phyloP scores from a whole-genome alignment of 2,113 vertebrate species.

The Phasianus colchicus region DNA sequence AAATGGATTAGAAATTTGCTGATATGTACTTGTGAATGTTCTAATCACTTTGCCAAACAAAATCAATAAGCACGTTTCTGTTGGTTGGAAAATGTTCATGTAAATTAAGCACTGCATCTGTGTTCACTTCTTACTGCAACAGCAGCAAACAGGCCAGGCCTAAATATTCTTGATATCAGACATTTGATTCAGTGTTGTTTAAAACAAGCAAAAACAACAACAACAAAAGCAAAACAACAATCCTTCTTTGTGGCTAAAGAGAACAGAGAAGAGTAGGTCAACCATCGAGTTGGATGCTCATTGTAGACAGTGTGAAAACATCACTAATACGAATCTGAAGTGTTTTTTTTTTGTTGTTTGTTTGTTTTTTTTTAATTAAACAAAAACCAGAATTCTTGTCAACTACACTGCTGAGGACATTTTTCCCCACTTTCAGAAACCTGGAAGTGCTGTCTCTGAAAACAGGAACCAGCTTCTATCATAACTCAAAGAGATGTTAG shows the following conservation, averaged over 20 bases:
- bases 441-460: background rate
- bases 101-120: background rate
- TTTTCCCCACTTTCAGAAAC: background rate
- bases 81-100: background rate
- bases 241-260: background rate
- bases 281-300: accelerated
- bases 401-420: background rate
- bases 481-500: accelerated
- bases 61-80: background rate
- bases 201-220: background rate
- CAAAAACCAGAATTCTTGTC: background rate
- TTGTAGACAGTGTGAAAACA: background rate
- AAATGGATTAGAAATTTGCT: background rate
- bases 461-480: background rate
- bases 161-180: background rate
- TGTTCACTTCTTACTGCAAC: background rate
- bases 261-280: background rate
- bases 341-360: background rate
- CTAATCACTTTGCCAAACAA: background rate
- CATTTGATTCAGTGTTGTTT: background rate
- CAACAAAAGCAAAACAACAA: background rate
- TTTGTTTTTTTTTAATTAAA: background rate
- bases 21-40: background rate
- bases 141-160: background rate
- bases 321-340: background rate